Evolutionary conservation across 2,888 invertebrate genomes (phyloP).

Genomic region (Oasisia sp.): DNA sequence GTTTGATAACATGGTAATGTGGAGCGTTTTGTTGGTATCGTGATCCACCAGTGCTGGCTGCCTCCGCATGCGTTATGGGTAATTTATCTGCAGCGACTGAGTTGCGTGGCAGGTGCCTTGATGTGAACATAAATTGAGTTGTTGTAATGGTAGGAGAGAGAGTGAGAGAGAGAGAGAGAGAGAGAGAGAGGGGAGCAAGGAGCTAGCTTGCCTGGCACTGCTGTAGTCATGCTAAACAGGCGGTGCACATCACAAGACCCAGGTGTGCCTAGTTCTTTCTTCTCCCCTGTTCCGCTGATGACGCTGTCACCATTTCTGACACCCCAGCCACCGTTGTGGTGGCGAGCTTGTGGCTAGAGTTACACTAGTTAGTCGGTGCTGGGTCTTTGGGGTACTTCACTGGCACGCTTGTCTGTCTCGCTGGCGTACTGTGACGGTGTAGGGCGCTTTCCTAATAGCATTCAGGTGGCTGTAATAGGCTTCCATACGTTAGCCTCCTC

Average conservation of each 20-base stretch:
- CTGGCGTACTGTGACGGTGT: neutral
- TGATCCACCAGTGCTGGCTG: neutral
- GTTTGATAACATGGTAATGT: neutral
- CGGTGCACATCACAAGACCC: neutral
- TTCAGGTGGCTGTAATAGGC: neutral
- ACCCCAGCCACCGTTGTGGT: neutral
- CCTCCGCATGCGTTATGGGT: neutral
- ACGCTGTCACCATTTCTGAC: slow-evolving; percentile 17
- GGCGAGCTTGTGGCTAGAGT: neutral
- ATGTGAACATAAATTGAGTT: neutral
- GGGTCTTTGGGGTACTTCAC: neutral
- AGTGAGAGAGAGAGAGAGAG: neutral
- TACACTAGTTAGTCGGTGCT: neutral
- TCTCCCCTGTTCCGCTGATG: neutral
- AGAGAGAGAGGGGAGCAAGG: neutral
- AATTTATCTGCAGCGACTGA: neutral
- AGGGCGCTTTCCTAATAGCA: neutral
- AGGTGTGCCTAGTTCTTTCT: neutral
- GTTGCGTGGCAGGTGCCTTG: neutral
- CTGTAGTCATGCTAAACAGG: slow-evolving; percentile 17
- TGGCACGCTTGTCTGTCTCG: neutral
- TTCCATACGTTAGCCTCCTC: neutral
- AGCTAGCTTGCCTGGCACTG: neutral
- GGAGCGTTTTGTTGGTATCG: neutral
- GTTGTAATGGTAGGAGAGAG: neutral